Conservation (phyloP, 2,888 invertebrate genomes). For the Calameuta filiformis region DNA sequence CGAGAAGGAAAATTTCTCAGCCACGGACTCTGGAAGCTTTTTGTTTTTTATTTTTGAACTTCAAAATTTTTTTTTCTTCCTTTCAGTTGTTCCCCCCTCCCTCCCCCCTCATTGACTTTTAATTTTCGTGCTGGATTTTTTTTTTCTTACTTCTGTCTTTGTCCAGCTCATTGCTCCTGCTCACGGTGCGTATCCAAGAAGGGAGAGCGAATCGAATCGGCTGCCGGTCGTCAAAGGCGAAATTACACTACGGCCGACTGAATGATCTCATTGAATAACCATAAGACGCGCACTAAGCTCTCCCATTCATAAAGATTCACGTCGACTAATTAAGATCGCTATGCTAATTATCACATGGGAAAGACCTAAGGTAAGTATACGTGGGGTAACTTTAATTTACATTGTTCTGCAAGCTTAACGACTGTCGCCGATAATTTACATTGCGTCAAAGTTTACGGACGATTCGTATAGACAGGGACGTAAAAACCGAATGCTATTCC, state of each 20-base stretch:
- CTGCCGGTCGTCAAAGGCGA: not conserved
- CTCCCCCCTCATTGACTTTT: not conserved
- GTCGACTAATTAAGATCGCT: constrained; percentile 39
- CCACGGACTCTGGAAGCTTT: not conserved
- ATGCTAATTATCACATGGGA: not conserved
- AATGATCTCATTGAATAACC: not conserved
- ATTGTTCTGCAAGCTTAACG: not conserved
- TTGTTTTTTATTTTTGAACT: too few species aligned
- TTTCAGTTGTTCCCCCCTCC: too few species aligned
- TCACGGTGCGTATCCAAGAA: not conserved
- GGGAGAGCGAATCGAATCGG: not conserved
- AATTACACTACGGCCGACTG: not conserved
- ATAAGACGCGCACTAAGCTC: constrained; percentile 4
- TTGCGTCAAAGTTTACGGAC: not conserved
- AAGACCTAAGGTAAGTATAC: not conserved
- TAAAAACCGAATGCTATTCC: not conserved
- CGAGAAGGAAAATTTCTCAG: not conserved
- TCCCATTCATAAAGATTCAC: constrained; percentile 34
- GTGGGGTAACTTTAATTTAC: not conserved
- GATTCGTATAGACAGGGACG: not conserved
- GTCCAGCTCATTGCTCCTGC: not conserved
- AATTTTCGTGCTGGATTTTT: not conserved
- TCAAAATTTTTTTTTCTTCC: not conserved
- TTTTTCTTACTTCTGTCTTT: not conserved
- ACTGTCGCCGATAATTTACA: not conserved